phyloP scores from a whole-genome alignment of 2,113 vertebrate species.

The Copsychus sechellarum region DNA sequence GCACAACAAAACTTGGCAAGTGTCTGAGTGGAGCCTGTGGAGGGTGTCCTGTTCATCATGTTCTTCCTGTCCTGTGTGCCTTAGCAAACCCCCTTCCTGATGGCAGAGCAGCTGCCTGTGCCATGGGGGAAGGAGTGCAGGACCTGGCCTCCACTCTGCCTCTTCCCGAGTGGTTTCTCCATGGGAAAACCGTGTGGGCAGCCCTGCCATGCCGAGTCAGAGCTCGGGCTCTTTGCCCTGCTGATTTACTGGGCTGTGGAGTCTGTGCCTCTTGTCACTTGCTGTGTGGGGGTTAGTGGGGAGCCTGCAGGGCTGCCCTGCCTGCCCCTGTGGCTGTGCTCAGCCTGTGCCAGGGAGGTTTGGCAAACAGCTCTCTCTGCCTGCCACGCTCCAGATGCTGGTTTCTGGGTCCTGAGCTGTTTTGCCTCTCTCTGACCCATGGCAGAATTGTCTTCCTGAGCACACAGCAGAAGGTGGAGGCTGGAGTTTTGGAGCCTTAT shows the following conservation, averaged over 20 bases:
- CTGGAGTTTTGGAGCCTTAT: not conserved
- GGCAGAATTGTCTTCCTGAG: not conserved
- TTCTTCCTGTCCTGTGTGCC: not conserved
- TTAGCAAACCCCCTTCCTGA: not conserved
- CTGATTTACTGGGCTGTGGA: not conserved
- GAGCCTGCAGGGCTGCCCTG: not conserved
- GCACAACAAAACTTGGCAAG: not conserved
- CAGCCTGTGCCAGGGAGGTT: not conserved
- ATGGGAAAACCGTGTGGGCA: not conserved
- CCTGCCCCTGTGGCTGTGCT: not conserved
- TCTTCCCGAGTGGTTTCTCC: not conserved
- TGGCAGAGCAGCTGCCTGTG: not conserved
- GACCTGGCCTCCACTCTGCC: not conserved
- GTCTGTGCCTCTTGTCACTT: not conserved
- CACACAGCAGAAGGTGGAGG: not conserved
- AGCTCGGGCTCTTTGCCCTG: not conserved
- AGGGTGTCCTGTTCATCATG: not conserved
- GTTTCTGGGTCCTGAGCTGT: not conserved
- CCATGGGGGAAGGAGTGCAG: not conserved
- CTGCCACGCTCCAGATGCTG: not conserved
- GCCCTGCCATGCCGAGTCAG: not conserved
- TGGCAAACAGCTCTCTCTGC: not conserved
- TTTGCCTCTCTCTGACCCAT: not conserved
- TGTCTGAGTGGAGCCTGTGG: not conserved
- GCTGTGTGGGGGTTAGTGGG: not conserved